Base-by-base conservation (phyloP, 2,888 invertebrate genomes). In the Parascotia fuliginaria region DNA sequence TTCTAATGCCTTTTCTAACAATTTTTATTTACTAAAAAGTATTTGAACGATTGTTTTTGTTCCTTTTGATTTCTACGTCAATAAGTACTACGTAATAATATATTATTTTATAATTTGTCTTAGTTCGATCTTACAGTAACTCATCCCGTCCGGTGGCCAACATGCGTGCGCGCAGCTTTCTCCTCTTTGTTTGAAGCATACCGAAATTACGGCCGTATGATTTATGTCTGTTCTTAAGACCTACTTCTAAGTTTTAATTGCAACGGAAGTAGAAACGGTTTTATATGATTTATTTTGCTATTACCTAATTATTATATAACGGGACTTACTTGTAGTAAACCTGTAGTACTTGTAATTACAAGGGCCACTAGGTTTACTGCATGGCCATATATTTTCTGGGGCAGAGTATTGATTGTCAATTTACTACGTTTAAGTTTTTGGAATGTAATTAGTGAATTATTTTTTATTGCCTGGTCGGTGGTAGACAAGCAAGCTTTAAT, bases 181-280 rank as follows among this genome's bases (percentile, higher is more conserved):
- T 77, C 75, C 64, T 69, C 65, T 64, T 73, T 73, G 75, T 77
- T 58, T 65, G 65, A 53, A 42, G 53, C 45, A 44, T 42, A 63
- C 60, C 59, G 49, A 64, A 75, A 71, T 65, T 63, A 70, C 61
- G 46, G 44, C 44, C 42, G 67, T 48, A 68, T 69, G 58, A 71
- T 62, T 65, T 62, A 70, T 31, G 36, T 46, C 47, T 27, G 60
- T 41, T 56, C 54, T 55, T 59, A 55, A 54, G 54, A 55, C 42
- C 53, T 13, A 50, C 13, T 55, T 57, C 32, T 33, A 9, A 24
- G 31, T 38, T 37, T 32, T 47, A 31, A 12, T 54, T 39, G 49
- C 47, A 44, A 51, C 46, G 42, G 49, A 51, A 50, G 39, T 51
- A 22, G 9, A 6, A 42, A 36, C n/a, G 24, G 13, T 28, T n/a